Conservation (phyloP, 2,797 vertebrate genomes). For the Cirrhinus molitorella region DNA sequence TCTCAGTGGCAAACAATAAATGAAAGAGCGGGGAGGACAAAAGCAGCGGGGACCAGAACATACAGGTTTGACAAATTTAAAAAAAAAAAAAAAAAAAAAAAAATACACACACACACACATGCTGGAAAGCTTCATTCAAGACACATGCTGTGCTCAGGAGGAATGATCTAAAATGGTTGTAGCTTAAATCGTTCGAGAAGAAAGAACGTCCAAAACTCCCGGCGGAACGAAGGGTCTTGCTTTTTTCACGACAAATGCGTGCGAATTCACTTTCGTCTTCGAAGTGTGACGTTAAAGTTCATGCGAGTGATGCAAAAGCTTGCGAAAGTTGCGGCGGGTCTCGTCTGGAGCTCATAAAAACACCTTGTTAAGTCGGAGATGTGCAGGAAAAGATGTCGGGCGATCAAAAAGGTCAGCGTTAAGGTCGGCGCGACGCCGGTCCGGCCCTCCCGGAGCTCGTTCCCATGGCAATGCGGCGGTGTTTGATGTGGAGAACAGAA, state of each 20-base stretch:
- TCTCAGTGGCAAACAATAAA: slow-evolving; percentile 59
- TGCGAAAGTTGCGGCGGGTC: background rate
- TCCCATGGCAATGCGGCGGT: slow-evolving; percentile 59
- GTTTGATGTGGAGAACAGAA: slow-evolving; percentile 54
- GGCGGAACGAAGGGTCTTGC: background rate
- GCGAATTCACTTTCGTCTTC: background rate
- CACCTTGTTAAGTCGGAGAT: slow-evolving; percentile 38
- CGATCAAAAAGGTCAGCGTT: slow-evolving; percentile 53
- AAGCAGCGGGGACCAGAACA: slow-evolving; percentile 36
- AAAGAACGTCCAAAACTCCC: background rate
- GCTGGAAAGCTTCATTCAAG: slow-evolving; percentile 24
- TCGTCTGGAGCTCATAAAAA: slow-evolving; percentile 32
- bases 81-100: slow-evolving; percentile 1
- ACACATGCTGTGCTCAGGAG: slow-evolving; percentile 15
- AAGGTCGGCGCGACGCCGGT: slow-evolving; percentile 15
- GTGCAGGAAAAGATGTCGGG: background rate
- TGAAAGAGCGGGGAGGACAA: slow-evolving; percentile 39
- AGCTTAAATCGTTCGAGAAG: background rate
- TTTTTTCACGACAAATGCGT: background rate
- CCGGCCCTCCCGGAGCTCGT: slow-evolving; percentile 52
- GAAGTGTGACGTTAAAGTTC: background rate
- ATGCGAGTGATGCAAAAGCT: slow-evolving; percentile 2
- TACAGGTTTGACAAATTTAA: slow-evolving; percentile 41
- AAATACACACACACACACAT: background rate
- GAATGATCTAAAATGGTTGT: slow-evolving; percentile 1